A percentile compares a stretch with the other conserved stretches of the same genome.
Conservation (phyloP, 2,888 invertebrate genomes). For the Perizoma affinitatum region DNA sequence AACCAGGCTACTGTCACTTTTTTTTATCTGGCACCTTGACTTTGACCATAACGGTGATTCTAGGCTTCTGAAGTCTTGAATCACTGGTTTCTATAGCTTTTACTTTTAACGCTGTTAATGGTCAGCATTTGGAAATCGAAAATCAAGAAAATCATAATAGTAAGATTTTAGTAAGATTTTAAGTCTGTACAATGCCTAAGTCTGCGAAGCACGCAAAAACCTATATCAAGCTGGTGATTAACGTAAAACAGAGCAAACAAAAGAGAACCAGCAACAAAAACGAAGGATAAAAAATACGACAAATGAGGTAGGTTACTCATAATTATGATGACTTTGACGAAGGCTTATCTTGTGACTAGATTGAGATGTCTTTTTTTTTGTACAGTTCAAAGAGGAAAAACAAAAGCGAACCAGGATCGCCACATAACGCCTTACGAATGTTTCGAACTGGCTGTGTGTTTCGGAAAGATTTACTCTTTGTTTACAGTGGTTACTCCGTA, state of each 20-base stretch:
- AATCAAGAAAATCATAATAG: too few relatives aligned
- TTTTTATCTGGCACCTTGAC: conserved; percentile 31
- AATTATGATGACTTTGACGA: background rate
- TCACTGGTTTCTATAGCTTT: conserved; percentile 14
- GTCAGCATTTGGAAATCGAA: background rate
- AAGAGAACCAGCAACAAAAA: too few relatives aligned
- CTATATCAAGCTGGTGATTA: too few relatives aligned
- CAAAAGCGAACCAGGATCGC: background rate
- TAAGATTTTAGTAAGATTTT: too few relatives aligned
- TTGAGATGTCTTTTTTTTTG: too few relatives aligned
- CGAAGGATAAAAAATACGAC: too few relatives aligned
- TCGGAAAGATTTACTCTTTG: conserved; percentile 21
- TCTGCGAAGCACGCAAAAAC: too few relatives aligned
- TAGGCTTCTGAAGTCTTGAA: conserved; percentile 6
- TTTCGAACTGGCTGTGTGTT: conserved; percentile 9
- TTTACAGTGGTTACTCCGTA: conserved; percentile 13
- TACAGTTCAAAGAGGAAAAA: too few relatives aligned
- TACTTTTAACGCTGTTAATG: conserved; percentile 14
- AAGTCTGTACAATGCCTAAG: too few relatives aligned
- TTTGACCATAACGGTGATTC: conserved; percentile 22
- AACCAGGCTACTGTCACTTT: conserved; percentile 31
- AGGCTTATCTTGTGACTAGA: background rate
- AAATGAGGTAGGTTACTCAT: too few relatives aligned
- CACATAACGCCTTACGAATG: background rate
- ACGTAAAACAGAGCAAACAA: too few relatives aligned